Base-by-base conservation (phyloP, 2,888 invertebrate genomes). In the Cetonia aurata region DNA sequence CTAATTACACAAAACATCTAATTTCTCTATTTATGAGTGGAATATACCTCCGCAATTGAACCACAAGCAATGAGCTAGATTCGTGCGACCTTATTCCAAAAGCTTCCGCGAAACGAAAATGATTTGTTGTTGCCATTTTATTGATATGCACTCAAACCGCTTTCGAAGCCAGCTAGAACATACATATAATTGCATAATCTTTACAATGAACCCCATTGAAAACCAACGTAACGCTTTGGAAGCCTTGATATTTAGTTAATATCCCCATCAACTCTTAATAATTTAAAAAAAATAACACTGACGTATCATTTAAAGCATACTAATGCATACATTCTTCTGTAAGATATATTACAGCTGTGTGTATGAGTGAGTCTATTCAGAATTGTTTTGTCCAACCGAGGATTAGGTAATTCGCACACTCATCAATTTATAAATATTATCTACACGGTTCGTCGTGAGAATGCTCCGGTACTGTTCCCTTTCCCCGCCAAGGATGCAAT, bases 191-290 rank as follows among this genome's bases (percentile, higher is more conserved):
- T 25, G 25, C 25, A 25, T 25, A 25, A 25, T 25, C 25, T 25
- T 4, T 25, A 25, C 19, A 50, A 15, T 1, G 19, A 50, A 50
- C 15, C 15, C 44, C 3, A 10, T 44, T 13, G 44, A 13, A 50
- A 13, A 50, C 15, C 3, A 50, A 15, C 19, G 50, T 19, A 15
- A 15, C 25, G 50, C 15, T 9, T 19, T 17, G 15, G 19, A 3
- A 62, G 48, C 62, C 50, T 62, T 62, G 62, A 33, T 62, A 62
- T 62, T 62, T 62, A 33, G 33, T 10, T 48, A 59, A 59, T 44
- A 12, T 44, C 0, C 10, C 4, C n/a, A 13, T 15, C 1, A 10
- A 15, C 2, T 19, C 17, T 15, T 19, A 4, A 6, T 50, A 17
- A 15, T 50, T 25, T 25, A 4, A 25, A 25, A 25, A 25, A 25